Evolutionary conservation across 2,113 vertebrate genomes (phyloP), one percentile per base, ranked within the genome.

Genomic region (Zapus hudsonius): DNA sequence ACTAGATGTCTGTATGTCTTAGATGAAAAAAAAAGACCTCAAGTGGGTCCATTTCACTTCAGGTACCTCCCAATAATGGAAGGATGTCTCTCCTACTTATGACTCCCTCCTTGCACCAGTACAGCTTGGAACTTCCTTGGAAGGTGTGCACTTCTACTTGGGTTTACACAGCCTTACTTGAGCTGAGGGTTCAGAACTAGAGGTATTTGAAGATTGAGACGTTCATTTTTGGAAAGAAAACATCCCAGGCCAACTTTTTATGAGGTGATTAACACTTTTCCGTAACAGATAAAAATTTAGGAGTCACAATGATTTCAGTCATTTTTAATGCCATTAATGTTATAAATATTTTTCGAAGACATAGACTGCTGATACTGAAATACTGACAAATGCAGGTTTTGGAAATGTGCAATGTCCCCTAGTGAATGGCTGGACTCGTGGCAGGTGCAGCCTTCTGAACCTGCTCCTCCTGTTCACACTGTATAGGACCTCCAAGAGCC

Each of bases 211-310:
- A 91, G 52, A 9, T 64, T 81, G 75, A 94, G n/a, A 11, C 0
- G 92, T 57, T 89, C 44, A 13, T 47, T 95, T 97, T 75, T 63
- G 19, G 63, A 66, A 40, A 81, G 88, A 87, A 84, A 17, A 74
- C 40, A 19, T 79, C 79, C 36, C 13, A 11, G 87, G 73, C 72
- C 75, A 87, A 87, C 67, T 13, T 92, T 79, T 33, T 72, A 7
- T 40, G 87, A 82, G 67, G 86, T 96, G 91, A 94, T 96, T 94
- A 94, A 84, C 94, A 72, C n/a, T 90, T 95, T 95, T 90, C 82
- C 69, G 67, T 80, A 80, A 87, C 29, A 91, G 44, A 76, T 85
- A 73, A 96, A 95, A 89, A 40, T 91, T 96, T 57, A 95, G 84
- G 47, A 89, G 11, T 76, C 57, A 25, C 92, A 75, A 38, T 70